Evolutionary conservation across 2,113 vertebrate species (phyloP).

Genomic region (Phalacrocorax carbo): DNA sequence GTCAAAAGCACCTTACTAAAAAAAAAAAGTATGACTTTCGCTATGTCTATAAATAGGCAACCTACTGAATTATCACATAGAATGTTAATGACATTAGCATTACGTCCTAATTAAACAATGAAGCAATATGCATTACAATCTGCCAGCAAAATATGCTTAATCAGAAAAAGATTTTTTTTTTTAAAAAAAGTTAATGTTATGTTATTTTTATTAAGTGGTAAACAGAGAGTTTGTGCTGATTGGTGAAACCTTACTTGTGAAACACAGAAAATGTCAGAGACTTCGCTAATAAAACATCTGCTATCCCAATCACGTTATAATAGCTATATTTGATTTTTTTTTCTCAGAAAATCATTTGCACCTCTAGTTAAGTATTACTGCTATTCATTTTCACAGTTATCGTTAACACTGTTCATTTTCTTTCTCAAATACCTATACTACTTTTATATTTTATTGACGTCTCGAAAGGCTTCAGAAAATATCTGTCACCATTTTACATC

Average conservation of each 20-base stretch:
- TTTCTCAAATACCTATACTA: constrained; percentile 20
- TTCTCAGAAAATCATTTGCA: constrained; percentile 57
- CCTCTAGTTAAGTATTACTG: constrained; percentile 23
- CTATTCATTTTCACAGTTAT: constrained; percentile 37
- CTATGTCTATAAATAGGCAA: constrained; percentile 63
- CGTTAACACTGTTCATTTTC: constrained; percentile 42
- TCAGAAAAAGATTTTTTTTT: constrained; percentile 27
- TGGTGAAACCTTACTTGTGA: constrained; percentile 33
- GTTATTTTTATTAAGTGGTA: constrained; percentile 52
- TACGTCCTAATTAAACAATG: constrained; percentile 69
- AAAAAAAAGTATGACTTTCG: not conserved
- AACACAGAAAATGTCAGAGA: constrained; percentile 45
- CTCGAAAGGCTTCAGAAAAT: constrained; percentile 1
- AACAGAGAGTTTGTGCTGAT: constrained; percentile 51
- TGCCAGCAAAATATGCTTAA: constrained; percentile 44
- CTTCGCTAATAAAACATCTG: constrained; percentile 37
- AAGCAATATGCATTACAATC: constrained; percentile 38
- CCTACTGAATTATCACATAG: constrained; percentile 26
- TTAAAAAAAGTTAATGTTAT: constrained; percentile 27
- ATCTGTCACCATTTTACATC: not conserved
- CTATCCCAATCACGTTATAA: constrained; percentile 20
- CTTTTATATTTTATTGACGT: not conserved
- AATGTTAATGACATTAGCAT: constrained; percentile 64
- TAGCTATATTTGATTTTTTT: constrained; percentile 40
- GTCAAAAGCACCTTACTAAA: constrained; percentile 19